Evolutionary conservation across 1,140 invertebrate genomes (phyloP).

Genomic region (Ditylenchus dipsaci): DNA sequence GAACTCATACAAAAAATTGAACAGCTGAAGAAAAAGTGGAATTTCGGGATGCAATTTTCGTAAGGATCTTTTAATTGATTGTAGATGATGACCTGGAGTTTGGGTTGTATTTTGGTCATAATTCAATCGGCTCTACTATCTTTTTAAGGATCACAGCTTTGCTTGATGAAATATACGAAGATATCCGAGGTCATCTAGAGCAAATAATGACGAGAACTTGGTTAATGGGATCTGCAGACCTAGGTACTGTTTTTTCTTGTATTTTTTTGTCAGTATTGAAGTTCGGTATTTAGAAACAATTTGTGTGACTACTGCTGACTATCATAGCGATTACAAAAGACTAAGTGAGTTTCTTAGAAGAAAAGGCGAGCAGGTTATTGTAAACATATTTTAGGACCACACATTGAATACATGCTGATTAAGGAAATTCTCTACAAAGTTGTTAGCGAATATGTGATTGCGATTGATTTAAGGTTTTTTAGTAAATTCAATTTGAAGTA

Average conservation of each 20-base stretch:
- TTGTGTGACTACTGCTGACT: constrained; percentile 41
- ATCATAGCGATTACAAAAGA: constrained; percentile 39
- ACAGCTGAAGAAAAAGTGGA: constrained; percentile 42
- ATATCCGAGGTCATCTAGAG: constrained; percentile 36
- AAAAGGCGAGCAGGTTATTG: too few species aligned
- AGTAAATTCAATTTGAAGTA: background rate
- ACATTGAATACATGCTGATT: constrained; percentile 28
- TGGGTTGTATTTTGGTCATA: background rate
- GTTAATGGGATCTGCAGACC: constrained; percentile 6
- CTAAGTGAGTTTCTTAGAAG: background rate
- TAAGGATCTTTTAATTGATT: constrained; percentile 3
- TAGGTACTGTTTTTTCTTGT: background rate
- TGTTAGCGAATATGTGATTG: constrained; percentile 40
- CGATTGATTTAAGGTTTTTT: constrained; percentile 31
- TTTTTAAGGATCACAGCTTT: constrained; percentile 31
- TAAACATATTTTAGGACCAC: constrained; percentile 15
- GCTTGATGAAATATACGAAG: constrained; percentile 42
- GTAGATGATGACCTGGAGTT: background rate
- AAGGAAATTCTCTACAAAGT: constrained; percentile 41
- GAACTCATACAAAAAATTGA: constrained; percentile 47
- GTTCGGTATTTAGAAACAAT: constrained; percentile 38
- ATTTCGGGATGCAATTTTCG: constrained; percentile 31
- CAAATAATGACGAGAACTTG: constrained; percentile 38
- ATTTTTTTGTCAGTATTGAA: background rate
- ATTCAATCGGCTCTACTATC: too few species aligned